Evolutionary conservation across 1,140 invertebrate species (phyloP).

Genomic region (Drosophila quadrilineata): DNA sequence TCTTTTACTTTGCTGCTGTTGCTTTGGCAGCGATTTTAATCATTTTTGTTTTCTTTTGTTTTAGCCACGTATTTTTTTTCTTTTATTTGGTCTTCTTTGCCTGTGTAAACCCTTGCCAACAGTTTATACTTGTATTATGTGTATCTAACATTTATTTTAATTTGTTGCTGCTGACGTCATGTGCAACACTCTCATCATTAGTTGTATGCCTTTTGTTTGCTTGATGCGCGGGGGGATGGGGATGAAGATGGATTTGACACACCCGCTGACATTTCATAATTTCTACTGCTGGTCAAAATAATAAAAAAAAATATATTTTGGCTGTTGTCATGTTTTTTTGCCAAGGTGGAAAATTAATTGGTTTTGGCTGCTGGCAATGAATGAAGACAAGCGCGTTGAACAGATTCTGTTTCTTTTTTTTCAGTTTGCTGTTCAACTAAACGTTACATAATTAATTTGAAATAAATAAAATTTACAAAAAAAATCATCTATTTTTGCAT

Average conservation of each 20-base stretch:
- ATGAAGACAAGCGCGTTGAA: slow-evolving; percentile 18
- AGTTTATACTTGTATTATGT: slow-evolving; percentile 11
- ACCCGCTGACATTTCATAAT: slow-evolving; percentile 43
- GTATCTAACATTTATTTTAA: slow-evolving; percentile 39
- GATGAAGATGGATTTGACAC: slow-evolving; percentile 30
- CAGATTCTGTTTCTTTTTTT: neutral
- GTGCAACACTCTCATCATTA: slow-evolving; percentile 24
- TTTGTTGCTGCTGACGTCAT: slow-evolving; percentile 45
- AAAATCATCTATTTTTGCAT: neutral
- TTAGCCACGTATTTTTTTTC: neutral
- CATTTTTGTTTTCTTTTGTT: slow-evolving; percentile 39
- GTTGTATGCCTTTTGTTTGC: neutral
- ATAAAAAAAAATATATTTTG: slow-evolving; percentile 9
- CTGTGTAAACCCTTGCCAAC: slow-evolving; percentile 30
- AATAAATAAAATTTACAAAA: neutral
- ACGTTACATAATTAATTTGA: slow-evolving; percentile 13
- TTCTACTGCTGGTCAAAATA: slow-evolving; percentile 11
- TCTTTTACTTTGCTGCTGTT: slow-evolving; percentile 26
- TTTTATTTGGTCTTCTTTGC: neutral
- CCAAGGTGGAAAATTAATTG: slow-evolving; percentile 63
- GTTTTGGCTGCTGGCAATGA: slow-evolving; percentile 47
- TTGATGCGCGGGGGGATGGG: neutral
- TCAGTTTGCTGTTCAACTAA: slow-evolving; percentile 25
- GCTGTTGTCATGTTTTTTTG: slow-evolving; percentile 44
- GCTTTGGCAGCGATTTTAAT: slow-evolving; percentile 39